Evolutionary conservation across 1,140 invertebrate genomes (phyloP), one percentile per base, ranked within the genome.

Genomic region (Periplaneta americana): DNA sequence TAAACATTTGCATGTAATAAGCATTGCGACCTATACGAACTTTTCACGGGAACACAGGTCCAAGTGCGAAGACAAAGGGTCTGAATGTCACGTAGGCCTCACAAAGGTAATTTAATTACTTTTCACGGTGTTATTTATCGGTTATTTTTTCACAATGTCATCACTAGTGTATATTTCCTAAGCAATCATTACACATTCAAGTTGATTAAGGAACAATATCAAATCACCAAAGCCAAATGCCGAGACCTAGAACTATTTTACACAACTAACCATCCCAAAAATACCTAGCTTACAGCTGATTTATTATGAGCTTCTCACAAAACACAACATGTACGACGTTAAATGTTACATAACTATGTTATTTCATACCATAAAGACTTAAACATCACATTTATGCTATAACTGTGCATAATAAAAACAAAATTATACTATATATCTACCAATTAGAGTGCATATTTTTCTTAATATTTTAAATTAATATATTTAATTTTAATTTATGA

Each of bases 1-100:
- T 76, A 90, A 85, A 85, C 90, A 91, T 84, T 89, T 89, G 82
- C 90, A 91, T 66, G 87, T 83, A 37, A 83, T 82, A 74, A 82
- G 78, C 83, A 83, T 83, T 36, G 37, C 80, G 36, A 79, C 37
- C 28, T 22, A 66, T 34, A 17, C 22, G 22, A 80, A 34, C 33
- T 34, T n/a, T 76, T 33, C 15, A 35, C 8, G 48, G 22, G 22
- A 28, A 28, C 48, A 66, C 48, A 6, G 28, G 11, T 28, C 22
- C 22, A 34, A 17, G 10, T 22, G 15, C 32, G 22, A 15, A 76
- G 22, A 76, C 31, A 35, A 76, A 76, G 75, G 22, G 75, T 33
- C 33, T 35, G 8, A 34, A 76, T 11, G 75, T 76, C 75, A 76
- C 75, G 75, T 76, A 76, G 33, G 75, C 75, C 3, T 9, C 28